These are phyloP conservation scores for Gymnorhina tibicen DNA, from an alignment of 2,113 vertebrate species.

Conservation along the genomic window DNA sequence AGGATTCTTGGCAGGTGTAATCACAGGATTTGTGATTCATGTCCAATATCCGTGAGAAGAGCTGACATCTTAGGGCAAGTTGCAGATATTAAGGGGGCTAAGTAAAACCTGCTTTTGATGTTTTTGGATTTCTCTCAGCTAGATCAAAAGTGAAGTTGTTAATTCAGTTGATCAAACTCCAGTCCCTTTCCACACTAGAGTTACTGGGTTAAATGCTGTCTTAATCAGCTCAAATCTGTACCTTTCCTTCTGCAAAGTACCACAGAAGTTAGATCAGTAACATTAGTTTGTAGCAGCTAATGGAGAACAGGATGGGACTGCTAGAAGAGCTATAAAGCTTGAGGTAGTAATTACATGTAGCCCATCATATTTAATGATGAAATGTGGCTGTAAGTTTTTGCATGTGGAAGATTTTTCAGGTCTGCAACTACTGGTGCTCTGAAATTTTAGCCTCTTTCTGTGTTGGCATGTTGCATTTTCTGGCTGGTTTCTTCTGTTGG, in stretches of 20 bases:
- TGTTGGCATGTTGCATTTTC: background rate
- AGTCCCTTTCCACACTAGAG: background rate
- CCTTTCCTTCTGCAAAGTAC: background rate
- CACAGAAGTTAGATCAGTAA: background rate
- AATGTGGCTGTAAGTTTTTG: background rate
- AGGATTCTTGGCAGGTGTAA: background rate
- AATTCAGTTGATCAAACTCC: conserved; percentile 10
- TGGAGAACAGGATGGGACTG: background rate
- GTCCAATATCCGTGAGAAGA: conserved; percentile 4
- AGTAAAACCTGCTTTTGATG: conserved; percentile 20
- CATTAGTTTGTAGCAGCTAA: background rate
- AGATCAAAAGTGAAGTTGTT: conserved; percentile 27
- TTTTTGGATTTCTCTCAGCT: background rate
- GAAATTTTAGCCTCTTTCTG: background rate
- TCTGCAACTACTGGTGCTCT: background rate
- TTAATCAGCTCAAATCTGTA: background rate
- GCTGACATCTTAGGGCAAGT: conserved; percentile 8
- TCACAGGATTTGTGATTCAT: conserved; percentile 42
- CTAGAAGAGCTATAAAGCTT: background rate
- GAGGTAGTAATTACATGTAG: background rate
- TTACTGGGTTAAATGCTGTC: background rate
- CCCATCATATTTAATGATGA: background rate
- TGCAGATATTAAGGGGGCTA: conserved; percentile 7
- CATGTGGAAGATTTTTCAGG: background rate
- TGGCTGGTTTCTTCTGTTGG: background rate